These are phyloP conservation scores for Clarias macrocephalus DNA, from an alignment of 2,113 vertebrate species.

Conservation along the genomic window DNA sequence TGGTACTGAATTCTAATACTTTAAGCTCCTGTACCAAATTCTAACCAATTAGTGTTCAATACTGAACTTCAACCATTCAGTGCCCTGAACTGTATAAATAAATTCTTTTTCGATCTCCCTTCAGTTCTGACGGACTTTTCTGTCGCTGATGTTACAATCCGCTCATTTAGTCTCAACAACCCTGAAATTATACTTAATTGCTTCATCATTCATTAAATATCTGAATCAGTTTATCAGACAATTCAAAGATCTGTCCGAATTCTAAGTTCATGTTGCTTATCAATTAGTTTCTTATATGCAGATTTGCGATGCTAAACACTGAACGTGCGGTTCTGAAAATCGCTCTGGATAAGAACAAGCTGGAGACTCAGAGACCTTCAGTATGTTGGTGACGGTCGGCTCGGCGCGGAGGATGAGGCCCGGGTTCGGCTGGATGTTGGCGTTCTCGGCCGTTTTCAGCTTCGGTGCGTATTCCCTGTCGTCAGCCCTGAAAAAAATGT, in stretches of 20 bases:
- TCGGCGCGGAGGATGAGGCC: slow-evolving; percentile 93
- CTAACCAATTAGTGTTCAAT: background rate
- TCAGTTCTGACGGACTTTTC: background rate
- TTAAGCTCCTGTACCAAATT: no score
- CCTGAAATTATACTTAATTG: background rate
- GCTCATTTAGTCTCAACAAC: background rate
- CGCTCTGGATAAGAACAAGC: background rate
- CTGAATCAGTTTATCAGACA: background rate
- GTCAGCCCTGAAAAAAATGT: slow-evolving; percentile 69
- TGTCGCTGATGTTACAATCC: background rate
- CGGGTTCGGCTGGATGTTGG: slow-evolving; percentile 95
- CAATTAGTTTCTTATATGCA: background rate
- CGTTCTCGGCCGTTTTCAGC: slow-evolving; percentile 89
- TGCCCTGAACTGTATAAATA: no score
- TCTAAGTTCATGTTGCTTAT: background rate
- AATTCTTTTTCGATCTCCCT: background rate
- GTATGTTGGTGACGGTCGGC: slow-evolving; percentile 96
- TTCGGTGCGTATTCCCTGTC: slow-evolving; percentile 87
- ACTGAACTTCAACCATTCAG: background rate
- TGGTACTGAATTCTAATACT: no score
- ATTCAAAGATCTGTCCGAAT: background rate
- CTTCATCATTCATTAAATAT: background rate
- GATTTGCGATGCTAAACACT: background rate
- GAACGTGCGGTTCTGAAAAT: background rate
- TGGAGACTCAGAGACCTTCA: slow-evolving; percentile 78